Evolutionary conservation across 2,888 invertebrate species (phyloP).

Genomic region (Globia sparganii): DNA sequence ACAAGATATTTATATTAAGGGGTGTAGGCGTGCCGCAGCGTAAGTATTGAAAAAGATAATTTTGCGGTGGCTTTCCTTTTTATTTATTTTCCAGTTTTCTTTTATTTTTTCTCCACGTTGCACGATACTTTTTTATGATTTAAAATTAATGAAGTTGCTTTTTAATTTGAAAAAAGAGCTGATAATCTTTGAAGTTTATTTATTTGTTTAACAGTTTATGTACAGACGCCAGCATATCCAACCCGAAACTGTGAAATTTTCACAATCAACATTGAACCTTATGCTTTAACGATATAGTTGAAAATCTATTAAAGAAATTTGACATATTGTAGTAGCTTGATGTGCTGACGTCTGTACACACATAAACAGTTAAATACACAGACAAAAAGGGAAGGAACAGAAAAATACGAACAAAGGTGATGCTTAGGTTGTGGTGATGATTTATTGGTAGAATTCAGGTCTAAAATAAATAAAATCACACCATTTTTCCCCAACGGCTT

Average conservation of each 20-base stretch:
- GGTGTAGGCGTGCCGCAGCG: slow-evolving; percentile 39
- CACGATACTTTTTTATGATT: slow-evolving; percentile 12
- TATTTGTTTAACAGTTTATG: background rate
- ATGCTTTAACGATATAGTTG: too few relatives aligned
- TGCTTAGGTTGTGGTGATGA: background rate
- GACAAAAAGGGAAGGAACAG: background rate
- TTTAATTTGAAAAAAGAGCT: background rate
- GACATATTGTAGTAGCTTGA: too few relatives aligned
- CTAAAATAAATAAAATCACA: too few relatives aligned
- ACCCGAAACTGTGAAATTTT: too few relatives aligned
- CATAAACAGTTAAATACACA: background rate
- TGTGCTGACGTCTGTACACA: too few relatives aligned
- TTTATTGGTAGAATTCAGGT: background rate
- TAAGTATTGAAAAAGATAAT: slow-evolving; percentile 56
- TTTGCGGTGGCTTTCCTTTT: slow-evolving; percentile 30
- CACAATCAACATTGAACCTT: too few relatives aligned
- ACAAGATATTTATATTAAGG: slow-evolving; percentile 53
- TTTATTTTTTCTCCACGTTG: slow-evolving; percentile 13
- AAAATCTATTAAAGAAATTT: too few relatives aligned
- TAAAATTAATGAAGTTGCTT: background rate
- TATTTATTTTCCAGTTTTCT: slow-evolving; percentile 28
- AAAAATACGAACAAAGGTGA: background rate
- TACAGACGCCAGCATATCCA: too few relatives aligned
- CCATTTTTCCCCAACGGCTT: too few relatives aligned
- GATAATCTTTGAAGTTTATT: background rate